These are phyloP conservation scores for Palythoa caribaeorum DNA, from an alignment of 92 coral and sea anemone species.

Conservation along the genomic window DNA sequence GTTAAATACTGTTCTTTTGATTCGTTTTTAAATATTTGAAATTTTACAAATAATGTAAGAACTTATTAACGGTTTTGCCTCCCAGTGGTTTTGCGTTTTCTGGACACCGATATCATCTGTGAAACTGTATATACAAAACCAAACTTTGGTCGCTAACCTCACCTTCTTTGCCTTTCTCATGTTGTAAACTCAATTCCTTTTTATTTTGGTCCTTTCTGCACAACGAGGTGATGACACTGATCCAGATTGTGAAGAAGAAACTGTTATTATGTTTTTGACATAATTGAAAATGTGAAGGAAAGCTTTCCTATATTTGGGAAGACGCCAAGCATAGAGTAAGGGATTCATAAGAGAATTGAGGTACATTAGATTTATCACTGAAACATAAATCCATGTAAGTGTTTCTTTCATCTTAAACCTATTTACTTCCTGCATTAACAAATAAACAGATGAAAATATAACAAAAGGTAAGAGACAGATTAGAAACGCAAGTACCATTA, in stretches of 20 bases:
- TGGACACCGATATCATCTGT: too few species aligned
- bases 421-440: background rate
- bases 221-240: background rate
- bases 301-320: constrained; percentile 20
- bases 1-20: too few species aligned
- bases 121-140: too few species aligned
- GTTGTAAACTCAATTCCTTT: too few species aligned
- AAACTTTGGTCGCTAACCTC: too few species aligned
- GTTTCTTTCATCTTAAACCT: background rate
- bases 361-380: background rate
- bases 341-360: constrained; percentile 19
- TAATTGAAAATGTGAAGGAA: background rate
- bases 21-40: too few species aligned
- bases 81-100: too few species aligned
- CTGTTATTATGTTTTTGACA: background rate
- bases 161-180: too few species aligned
- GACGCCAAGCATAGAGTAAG: constrained; percentile 6
- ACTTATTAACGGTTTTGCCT: too few species aligned
- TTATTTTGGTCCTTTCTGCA: background rate
- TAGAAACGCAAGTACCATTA: background rate
- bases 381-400: background rate
- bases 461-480: background rate
- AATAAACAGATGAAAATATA: background rate
- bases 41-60: too few species aligned
- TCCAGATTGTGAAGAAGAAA: background rate